These are phyloP conservation scores for Gandaritis pyraliata DNA, from an alignment of 2,888 invertebrate species.

Conservation along the genomic window DNA sequence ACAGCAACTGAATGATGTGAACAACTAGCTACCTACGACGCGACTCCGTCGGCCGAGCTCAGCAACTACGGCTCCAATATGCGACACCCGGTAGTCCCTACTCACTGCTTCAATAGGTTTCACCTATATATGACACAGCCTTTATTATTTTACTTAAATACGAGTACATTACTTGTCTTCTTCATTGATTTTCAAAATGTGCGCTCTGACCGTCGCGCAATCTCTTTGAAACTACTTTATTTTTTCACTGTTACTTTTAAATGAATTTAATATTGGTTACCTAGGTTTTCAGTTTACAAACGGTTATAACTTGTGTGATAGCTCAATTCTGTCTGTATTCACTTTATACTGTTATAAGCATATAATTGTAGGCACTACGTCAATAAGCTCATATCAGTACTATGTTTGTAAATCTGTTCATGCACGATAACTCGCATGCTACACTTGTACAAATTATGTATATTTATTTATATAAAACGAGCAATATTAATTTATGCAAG, in stretches of 20 bases:
- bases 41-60: constrained; percentile 16
- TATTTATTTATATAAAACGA: constrained; percentile 69
- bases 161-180: constrained; percentile 49
- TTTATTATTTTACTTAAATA: constrained; percentile 64
- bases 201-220: constrained; percentile 35
- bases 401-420: constrained; percentile 78
- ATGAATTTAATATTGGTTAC: constrained; percentile 9
- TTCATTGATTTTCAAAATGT: constrained; percentile 42
- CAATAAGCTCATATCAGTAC: constrained; percentile 88
- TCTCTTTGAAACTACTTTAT: constrained; percentile 25
- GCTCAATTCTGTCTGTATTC: constrained; percentile 35
- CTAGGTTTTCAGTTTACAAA: constrained; percentile 14
- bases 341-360: constrained; percentile 76
- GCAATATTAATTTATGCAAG: constrained; percentile 51
- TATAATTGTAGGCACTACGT: constrained; percentile 87
- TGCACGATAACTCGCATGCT: constrained; percentile 76
- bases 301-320: constrained; percentile 29
- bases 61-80: constrained; percentile 25
- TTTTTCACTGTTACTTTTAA: constrained; percentile 16
- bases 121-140: constrained; percentile 72
- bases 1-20: constrained; percentile 33
- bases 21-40: constrained; percentile 29
- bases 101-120: constrained; percentile 56
- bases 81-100: constrained; percentile 39
- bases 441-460: constrained; percentile 74